These are phyloP conservation scores for Cariama cristata DNA, from an alignment of 2,113 vertebrate species.

Conservation along the genomic window DNA sequence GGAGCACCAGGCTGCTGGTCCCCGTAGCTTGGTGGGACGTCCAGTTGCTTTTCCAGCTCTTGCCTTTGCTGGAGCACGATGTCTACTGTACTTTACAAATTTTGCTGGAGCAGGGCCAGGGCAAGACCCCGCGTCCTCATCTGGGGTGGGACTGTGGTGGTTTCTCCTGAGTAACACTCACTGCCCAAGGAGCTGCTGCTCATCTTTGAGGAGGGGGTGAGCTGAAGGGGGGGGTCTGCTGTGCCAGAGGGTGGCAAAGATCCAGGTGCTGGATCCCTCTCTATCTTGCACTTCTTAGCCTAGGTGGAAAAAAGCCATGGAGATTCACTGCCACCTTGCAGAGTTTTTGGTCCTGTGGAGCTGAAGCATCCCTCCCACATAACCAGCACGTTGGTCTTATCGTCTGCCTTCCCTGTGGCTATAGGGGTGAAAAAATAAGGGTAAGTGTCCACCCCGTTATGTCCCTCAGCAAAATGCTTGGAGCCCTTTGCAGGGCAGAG, in stretches of 20 bases:
- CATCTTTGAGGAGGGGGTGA: neutral
- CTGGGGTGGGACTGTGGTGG: accelerated
- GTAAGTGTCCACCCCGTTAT: neutral
- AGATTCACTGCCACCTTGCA: neutral
- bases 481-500: neutral
- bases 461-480: neutral
- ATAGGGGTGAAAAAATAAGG: neutral
- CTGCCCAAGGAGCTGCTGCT: neutral
- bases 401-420: neutral
- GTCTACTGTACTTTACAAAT: neutral
- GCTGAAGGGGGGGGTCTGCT: neutral
- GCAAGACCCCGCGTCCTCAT: neutral
- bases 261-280: neutral
- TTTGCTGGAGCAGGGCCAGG: neutral
- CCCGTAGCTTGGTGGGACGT: neutral
- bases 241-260: neutral
- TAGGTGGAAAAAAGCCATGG: neutral
- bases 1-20: neutral
- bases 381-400: neutral
- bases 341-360: neutral
- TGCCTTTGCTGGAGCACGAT: neutral
- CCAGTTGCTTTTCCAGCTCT: neutral
- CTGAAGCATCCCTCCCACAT: neutral
- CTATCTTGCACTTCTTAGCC: neutral
- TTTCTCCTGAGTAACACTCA: neutral